A percentile compares a stretch with the other conserved stretches of the same genome.
Evolutionary conservation across 2,113 vertebrate genomes (phyloP).

Genomic region (Syngnathus floridae): DNA sequence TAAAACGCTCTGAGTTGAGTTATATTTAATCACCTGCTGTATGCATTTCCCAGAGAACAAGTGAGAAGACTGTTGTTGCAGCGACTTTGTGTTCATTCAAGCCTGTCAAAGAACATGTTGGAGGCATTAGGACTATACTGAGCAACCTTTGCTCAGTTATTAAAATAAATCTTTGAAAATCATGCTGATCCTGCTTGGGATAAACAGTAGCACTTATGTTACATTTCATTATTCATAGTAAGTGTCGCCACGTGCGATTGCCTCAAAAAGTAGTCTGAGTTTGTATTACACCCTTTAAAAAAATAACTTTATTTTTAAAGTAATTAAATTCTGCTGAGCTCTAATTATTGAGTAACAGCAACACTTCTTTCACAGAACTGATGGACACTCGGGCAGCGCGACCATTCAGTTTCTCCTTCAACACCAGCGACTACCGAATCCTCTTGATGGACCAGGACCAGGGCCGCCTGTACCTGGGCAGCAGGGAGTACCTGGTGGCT

Average conservation of each 20-base stretch:
- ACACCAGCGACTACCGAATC: constrained; percentile 80
- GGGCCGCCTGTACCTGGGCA: constrained; percentile 78
- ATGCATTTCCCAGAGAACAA: constrained; percentile 49
- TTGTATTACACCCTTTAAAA: neutral
- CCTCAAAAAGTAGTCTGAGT: neutral
- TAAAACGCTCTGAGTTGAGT: constrained; percentile 52
- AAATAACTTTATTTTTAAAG: too few relatives aligned
- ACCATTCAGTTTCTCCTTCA: constrained; percentile 78
- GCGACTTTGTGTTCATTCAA: constrained; percentile 30
- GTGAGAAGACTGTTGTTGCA: constrained; percentile 28
- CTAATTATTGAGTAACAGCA: neutral
- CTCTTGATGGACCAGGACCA: constrained; percentile 80
- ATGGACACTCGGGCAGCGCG: constrained; percentile 74
- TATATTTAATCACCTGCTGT: constrained; percentile 59
- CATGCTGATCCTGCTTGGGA: neutral
- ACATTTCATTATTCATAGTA: neutral
- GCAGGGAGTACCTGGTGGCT: constrained; percentile 78
- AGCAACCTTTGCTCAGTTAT: constrained; percentile 11
- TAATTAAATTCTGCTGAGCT: too few relatives aligned
- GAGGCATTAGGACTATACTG: constrained; percentile 25
- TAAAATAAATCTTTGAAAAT: neutral
- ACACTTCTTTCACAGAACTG: constrained; percentile 60
- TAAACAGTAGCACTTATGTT: neutral
- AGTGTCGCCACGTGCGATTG: neutral
- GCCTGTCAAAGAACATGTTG: constrained; percentile 38